Evolutionary conservation across 2,797 vertebrate genomes (phyloP).

Genomic region (Petrocephalus sullivani): DNA sequence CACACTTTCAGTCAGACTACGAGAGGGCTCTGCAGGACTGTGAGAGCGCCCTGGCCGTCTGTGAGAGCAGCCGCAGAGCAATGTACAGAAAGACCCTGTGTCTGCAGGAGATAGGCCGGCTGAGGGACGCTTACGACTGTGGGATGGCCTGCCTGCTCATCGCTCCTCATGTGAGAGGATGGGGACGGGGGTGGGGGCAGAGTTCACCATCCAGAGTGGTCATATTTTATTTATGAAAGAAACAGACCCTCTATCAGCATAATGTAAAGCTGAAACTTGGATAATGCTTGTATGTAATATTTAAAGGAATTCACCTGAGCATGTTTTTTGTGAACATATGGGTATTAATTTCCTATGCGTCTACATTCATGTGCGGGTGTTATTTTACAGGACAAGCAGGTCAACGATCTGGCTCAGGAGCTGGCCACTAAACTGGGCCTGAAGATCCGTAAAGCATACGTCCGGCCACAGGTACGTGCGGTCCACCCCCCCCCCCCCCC

Average conservation of each 20-base stretch:
- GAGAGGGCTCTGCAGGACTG: conserved; percentile 90
- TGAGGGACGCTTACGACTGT: conserved; percentile 92
- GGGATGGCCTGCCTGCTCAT: conserved; percentile 87
- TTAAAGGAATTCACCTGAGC: background rate
- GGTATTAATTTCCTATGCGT: background rate
- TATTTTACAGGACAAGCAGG: conserved; percentile 77
- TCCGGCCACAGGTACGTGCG: conserved; percentile 76
- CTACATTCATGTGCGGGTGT: background rate
- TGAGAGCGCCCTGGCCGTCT: conserved; percentile 71
- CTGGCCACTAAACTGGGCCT: conserved; percentile 89
- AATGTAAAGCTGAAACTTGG: background rate
- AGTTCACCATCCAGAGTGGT: background rate
- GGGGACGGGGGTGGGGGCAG: background rate
- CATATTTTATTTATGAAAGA: background rate
- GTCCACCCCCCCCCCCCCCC: background rate
- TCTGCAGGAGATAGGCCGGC: conserved; percentile 79
- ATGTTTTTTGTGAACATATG: background rate
- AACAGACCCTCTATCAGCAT: background rate
- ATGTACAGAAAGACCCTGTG: conserved; percentile 87
- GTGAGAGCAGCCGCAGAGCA: conserved; percentile 78
- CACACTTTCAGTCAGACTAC: conserved; percentile 70
- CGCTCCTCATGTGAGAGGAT: conserved; percentile 76
- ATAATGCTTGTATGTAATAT: background rate
- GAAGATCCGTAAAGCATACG: conserved; percentile 88
- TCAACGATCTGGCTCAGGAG: conserved; percentile 88